Base-by-base conservation (phyloP, 1,140 invertebrate species). In the Conopomorpha cramerella region DNA sequence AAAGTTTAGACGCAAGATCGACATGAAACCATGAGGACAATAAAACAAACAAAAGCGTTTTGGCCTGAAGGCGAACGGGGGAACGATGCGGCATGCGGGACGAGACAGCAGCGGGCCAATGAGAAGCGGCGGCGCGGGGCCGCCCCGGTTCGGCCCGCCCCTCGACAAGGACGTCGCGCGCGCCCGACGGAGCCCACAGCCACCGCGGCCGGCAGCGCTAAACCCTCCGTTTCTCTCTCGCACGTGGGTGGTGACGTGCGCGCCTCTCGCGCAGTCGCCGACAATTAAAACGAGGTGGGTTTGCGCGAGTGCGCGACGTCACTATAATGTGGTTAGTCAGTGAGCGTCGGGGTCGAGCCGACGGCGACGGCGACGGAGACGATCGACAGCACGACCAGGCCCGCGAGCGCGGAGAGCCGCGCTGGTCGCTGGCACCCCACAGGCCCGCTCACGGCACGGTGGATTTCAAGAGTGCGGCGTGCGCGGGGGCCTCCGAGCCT, bases 401-500 rank as follows among this genome's bases (percentile, higher is more conserved):
- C 15, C 11, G 17, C 13, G 15, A 55, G 60, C 51, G 51, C 48
- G 55, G 52, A 51, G 60, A 65, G 42, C 49, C 51, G 62, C 65
- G 64, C 56, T 66, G 58, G 55, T 55, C 64, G 55, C 55, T 61
- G 32, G 55, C 61, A 56, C 60, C 61, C 45, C 64, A 63, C 50
- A 43, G n/a, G n/a, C n/a, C 64, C 62, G 63, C 62, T 70, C 56
- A 65, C 76, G 56, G 66, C 72, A 66, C 76, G 70, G 72, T 78
- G 73, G 76, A 79, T 58, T 79, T 76, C 66, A 79, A 79, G 63
- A 73, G 70, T 45, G 49, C 64, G 61, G 68, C 72, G 60, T 78
- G 76, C 72, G 57, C 82, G 73, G 61, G 77, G 68, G 47, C 76
- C 77, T 54, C 78, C 41, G 81, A 83, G 60, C 70, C 86, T 42